Evolutionary conservation across 64 coral and sea anemone genomes (phyloP).

Genomic region (Trachythela sp.): DNA sequence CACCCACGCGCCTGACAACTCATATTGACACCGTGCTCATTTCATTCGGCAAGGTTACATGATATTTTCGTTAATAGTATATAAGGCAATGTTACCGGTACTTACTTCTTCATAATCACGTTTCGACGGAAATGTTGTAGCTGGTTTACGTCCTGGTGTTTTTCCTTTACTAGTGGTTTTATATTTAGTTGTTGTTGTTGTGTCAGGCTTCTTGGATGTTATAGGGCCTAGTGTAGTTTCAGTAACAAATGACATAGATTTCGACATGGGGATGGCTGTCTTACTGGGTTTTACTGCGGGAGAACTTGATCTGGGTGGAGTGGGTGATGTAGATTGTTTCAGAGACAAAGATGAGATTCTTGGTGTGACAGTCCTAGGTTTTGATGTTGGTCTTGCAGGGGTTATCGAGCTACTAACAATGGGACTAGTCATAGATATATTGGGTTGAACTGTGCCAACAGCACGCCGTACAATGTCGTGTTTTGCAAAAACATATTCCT

Average conservation of each 20-base stretch:
- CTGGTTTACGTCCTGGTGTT: not conserved
- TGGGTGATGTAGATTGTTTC: not conserved
- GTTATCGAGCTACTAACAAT: no score
- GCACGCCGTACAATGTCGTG: not conserved
- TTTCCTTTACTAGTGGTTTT: not conserved
- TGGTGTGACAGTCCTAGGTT: not conserved
- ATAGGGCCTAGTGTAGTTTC: not conserved
- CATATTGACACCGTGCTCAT: no score
- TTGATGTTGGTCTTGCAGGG: not conserved
- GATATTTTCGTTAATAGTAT: no score
- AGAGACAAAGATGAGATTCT: not conserved
- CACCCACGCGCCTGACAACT: no score
- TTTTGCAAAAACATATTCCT: not conserved
- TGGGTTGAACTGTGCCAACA: not conserved
- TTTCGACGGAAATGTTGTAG: not conserved
- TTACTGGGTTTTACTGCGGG: not conserved
- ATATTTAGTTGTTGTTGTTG: not conserved
- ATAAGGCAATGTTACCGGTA: no score
- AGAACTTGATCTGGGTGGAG: not conserved
- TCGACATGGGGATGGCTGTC: not conserved
- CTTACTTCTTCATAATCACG: no score
- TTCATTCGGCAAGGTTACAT: no score
- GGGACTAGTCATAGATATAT: not conserved
- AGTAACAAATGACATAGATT: not conserved
- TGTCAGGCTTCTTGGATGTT: not conserved